Percentiles rank a stretch among this genome's conserved stretches.
Evolutionary conservation across 2,888 invertebrate species (phyloP).

Genomic region (Alloscopus bannaensis): DNA sequence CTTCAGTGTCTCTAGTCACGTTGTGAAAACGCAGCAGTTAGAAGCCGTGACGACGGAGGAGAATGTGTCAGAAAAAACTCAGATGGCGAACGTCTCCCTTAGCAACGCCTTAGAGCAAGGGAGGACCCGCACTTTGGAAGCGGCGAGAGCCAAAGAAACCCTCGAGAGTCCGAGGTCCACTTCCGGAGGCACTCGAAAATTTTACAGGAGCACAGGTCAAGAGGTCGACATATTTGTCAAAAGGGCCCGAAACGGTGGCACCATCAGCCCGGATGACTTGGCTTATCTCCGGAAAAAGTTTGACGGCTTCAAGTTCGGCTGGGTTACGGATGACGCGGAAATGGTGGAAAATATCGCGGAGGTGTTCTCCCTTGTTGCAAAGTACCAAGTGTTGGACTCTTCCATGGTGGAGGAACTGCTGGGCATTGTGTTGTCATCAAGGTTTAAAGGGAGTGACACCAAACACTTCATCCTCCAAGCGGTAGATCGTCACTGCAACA

Average conservation of each 20-base stretch:
- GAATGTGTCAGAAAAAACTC: constrained; percentile 30
- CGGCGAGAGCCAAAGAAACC: constrained; percentile 4
- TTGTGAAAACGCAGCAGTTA: constrained; percentile 21
- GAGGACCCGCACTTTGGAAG: background rate
- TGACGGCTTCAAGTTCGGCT: background rate
- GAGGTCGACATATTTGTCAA: background rate
- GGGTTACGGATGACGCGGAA: background rate
- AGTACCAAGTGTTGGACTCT: background rate
- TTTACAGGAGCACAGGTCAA: background rate
- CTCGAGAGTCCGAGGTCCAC: background rate
- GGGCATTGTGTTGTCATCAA: background rate
- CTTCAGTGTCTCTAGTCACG: constrained; percentile 16
- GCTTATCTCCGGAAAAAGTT: constrained; percentile 7
- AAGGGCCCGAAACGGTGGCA: background rate
- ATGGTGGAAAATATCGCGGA: constrained; percentile 16
- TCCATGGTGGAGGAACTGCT: constrained; percentile 3
- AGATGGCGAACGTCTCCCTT: constrained; percentile 14
- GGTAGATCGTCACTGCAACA: background rate
- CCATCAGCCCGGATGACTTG: constrained; percentile 20
- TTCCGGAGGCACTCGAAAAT: background rate
- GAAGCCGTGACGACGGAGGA: constrained; percentile 5
- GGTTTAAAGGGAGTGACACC: background rate
- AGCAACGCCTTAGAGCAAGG: constrained; percentile 19
- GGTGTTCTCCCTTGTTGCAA: background rate
- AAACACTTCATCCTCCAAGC: background rate